These are phyloP conservation scores for Epicampocera succincta DNA, from an alignment of 2,888 invertebrate species.

Conservation along the genomic window DNA sequence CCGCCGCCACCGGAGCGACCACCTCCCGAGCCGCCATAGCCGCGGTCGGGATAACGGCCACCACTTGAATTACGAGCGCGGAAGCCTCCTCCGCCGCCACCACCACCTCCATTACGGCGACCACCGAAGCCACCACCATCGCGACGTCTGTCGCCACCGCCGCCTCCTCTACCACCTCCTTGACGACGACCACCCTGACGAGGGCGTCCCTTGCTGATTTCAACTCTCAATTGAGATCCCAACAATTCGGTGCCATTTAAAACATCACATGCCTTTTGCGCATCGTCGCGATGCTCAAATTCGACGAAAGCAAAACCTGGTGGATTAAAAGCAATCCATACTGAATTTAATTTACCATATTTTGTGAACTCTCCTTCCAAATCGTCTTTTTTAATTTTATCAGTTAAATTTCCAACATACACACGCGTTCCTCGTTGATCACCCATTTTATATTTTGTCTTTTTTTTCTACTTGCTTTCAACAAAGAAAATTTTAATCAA, in stretches of 20 bases:
- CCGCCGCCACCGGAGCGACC: constrained; percentile 71
- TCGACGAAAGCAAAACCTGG: constrained; percentile 97
- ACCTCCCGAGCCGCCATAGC: constrained; percentile 71
- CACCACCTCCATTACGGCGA: constrained; percentile 81
- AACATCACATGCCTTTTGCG: constrained; percentile 91
- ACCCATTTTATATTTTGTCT: constrained; percentile 75
- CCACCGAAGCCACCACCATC: constrained; percentile 83
- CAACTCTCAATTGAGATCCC: constrained; percentile 93
- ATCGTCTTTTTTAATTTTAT: constrained; percentile 95
- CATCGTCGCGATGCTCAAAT: constrained; percentile 93
- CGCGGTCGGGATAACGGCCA: constrained; percentile 75
- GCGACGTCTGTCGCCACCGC: constrained; percentile 83
- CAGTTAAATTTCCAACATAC: constrained; percentile 94
- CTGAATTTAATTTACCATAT: constrained; percentile 94
- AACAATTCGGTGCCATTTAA: constrained; percentile 93
- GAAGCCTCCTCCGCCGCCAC: constrained; percentile 82
- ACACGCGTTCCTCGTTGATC: constrained; percentile 87
- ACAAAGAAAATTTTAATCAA: constrained; percentile 36
- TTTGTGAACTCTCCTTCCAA: constrained; percentile 94
- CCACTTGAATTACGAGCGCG: constrained; percentile 82
- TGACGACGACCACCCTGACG: constrained; percentile 85
- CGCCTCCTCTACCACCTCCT: constrained; percentile 83
- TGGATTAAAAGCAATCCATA: constrained; percentile 96
- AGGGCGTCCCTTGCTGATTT: constrained; percentile 91
- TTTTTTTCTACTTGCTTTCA: constrained; percentile 37